Evolutionary conservation across 2,888 invertebrate genomes (phyloP).

Genomic region (Salticus scenicus): DNA sequence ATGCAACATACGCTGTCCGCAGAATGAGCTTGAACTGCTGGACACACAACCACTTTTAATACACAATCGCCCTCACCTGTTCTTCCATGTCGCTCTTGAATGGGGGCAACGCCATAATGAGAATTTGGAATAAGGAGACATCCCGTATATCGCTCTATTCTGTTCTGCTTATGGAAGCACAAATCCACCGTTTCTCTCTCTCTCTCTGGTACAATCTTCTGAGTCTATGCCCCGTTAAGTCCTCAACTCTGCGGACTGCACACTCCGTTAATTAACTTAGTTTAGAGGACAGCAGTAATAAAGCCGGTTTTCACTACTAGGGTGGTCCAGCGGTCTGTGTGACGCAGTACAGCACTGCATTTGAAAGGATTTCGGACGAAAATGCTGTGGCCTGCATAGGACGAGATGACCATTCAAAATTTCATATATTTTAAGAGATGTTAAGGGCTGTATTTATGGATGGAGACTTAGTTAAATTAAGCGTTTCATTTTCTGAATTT

Average conservation of each 20-base stretch:
- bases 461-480: no score
- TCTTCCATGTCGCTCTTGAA: background rate
- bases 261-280: conserved; percentile 67
- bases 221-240: conserved; percentile 55
- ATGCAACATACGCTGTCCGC: background rate
- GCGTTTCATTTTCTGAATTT: no score
- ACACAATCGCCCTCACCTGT: background rate
- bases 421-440: no score
- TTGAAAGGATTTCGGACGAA: no score
- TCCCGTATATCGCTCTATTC: conserved; percentile 40
- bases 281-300: conserved; percentile 58
- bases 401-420: no score
- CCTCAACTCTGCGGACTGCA: conserved; percentile 39
- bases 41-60: background rate
- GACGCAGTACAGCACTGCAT: background rate
- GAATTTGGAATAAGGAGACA: background rate
- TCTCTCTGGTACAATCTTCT: conserved; percentile 40
- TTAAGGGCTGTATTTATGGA: no score
- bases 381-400: no score
- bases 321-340: background rate
- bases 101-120: conserved; percentile 6
- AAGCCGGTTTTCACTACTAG: conserved; percentile 13
- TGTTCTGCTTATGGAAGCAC: conserved; percentile 62
- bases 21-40: background rate
- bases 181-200: conserved; percentile 7